Base-by-base conservation (phyloP, 2,113 vertebrate genomes). In the Pseudopipra pipra region DNA sequence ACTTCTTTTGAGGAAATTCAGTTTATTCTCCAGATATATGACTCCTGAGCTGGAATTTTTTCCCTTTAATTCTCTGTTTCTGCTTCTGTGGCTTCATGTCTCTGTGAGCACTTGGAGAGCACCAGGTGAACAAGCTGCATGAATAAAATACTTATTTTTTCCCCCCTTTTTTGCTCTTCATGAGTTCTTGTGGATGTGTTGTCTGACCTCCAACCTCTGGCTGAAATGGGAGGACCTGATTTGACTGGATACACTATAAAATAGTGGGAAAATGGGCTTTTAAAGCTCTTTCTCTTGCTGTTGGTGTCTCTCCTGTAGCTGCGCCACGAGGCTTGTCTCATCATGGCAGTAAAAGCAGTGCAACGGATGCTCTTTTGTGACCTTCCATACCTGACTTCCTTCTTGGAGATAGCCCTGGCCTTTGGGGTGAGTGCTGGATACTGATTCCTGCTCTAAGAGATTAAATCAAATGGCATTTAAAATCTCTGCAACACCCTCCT, bases 271-370 rank as follows among this genome's bases (percentile, higher is more conserved):
- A 54, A 17, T 31, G 4, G 25, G 11, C 6, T 82, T 62, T 9
- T 22, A 19, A 86, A 63, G 67, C 0, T 2, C 2, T 39, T 37
- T 80, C 1, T 73, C 20, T 1, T 39, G 19, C 54, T 55, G 14
- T 71, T 88, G 14, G 1, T 86, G 3, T 92, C 37, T 83, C 62
- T 21, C 63, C 62, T 54, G 15, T 7, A 97, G 95, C 14, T 93
- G 66, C 59, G 35, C 20, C 61, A 77, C 1, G 85, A 97, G 82
- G 91, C 97, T 33, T 88, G 89, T 39, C 89, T 98, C 6, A 85
- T 98, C 74, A 93, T 98, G 10, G 79, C 87, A 21, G 87, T 97
- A 31, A 89, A 96, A 41, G 96, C 97, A 28, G 13, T 96, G n/a
- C 87, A 88, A 8, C 96, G 95, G 86, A 94, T 96, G 96, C 54